Base-by-base conservation (phyloP, 2,888 invertebrate genomes). In the Danaus chrysippus region DNA sequence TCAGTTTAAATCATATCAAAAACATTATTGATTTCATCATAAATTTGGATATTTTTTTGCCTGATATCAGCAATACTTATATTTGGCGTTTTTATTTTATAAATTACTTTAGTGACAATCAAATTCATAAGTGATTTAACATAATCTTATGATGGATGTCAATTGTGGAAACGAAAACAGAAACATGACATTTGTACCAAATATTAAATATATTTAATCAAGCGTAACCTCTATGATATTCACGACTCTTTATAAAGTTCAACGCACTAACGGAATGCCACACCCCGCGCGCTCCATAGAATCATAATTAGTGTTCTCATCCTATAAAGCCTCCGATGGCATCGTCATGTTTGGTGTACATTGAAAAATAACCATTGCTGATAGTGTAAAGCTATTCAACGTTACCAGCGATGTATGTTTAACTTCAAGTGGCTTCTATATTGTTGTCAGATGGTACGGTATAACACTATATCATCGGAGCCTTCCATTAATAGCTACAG, bases 221-320 rank as follows among this genome's bases (percentile, higher is more conserved):
- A 65, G 62, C 69, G 68, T 61, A 63, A 23, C 56, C 54, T 73
- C 65, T 79, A 73, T 66, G 58, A 56, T 52, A 58, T 70, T 76
- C 63, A 55, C 63, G 73, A 68, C 61, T 77, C 81, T 79, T 64
- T 60, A 61, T 58, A 65, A 70, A 75, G 77, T 83, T 86, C 85
- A 84, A 74, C 76, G 86, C 63, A 71, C 87, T 70, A 65, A 71
- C 67, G 86, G 87, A 87, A 88, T 88, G 87, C 85, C 81, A 82
- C 83, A 80, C 83, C 81, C 77, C 78, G 79, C 79, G 80, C 74
- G 79, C 82, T 78, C 83, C 84, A 83, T 84, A 86, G 86, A 83
- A 83, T 83, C 83, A 84, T 89, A 90, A 90, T 90, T 89, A 88
- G 88, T 82, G 81, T 79, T 83, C 84, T 82, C 83, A 80, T 82